Base-by-base conservation (phyloP, 2,113 vertebrate species). In the Brachirus orientalis region DNA sequence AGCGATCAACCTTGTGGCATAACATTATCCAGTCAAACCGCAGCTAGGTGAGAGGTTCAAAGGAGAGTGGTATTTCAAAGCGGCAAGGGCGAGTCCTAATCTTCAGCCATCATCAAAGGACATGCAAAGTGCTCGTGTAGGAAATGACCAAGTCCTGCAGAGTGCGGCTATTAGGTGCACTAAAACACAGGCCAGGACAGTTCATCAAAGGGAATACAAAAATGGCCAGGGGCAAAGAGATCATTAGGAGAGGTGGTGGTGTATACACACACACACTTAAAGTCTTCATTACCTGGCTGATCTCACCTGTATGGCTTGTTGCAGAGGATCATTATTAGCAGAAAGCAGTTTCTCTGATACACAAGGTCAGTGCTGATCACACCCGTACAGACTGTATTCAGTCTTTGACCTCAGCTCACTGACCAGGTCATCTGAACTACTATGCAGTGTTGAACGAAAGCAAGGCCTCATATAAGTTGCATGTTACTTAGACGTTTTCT, bases 141-240 rank as follows among this genome's bases (percentile, higher is more conserved):
- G 83, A 90, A 90, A 90, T 89, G 88, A 89, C 86, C 88, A 86
- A 84, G 86, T 83, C 70, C 58, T 53, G 64, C 50, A 14, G 57
- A 38, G 72, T 69, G 62, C 69, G 8, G 85, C 86, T 70, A 87
- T 91, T 90, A 82, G 75, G 80, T 5, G 76, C 80, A 67, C 69
- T 89, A 86, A 90, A 89, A 88, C 85, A 86, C 86, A 90, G 79
- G 84, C 82, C 71, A 16, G 82, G 75, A 61, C 77, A 44, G 81
- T 79, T 75, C 80, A 87, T 89, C 87, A 89, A 86, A 91, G 83
- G 63, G 75, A 83, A 79, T 73, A 73, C 18, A 0, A 43, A 57
- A 48, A 68, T n/a, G 66, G 80, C 87, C 83, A 65, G 75, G 46
- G 83, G 83, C 79, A 52, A 60, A 58, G 60, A 50, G 60, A 70